Conservation (phyloP, 2,888 invertebrate species). For the Autographa gamma region DNA sequence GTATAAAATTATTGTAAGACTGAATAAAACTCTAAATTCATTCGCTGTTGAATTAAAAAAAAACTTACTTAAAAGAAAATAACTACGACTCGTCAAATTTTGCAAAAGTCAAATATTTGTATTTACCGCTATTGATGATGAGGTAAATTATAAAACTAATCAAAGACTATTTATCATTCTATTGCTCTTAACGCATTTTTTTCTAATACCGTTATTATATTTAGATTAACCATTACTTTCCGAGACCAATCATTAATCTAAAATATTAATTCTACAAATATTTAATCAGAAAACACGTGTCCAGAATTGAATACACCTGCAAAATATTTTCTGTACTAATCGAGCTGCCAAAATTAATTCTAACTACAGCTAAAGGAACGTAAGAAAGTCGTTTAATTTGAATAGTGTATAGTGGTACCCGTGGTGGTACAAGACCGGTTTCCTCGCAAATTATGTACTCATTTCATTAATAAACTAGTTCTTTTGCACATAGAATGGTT, state of each 20-base stretch:
- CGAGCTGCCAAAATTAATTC: slow-evolving; percentile 21
- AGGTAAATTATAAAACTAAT: no score
- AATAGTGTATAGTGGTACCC: slow-evolving; percentile 30
- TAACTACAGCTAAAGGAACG: slow-evolving; percentile 14
- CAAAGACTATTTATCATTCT: no score
- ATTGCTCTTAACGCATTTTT: no score
- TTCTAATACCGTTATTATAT: no score
- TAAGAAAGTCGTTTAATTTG: slow-evolving; percentile 46
- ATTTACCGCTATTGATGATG: no score
- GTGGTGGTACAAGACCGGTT: slow-evolving; percentile 35
- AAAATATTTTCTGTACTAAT: background rate
- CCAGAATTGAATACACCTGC: background rate
- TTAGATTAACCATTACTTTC: background rate
- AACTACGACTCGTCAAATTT: no score
- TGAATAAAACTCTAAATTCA: no score
- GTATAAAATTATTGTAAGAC: no score
- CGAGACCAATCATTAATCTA: background rate
- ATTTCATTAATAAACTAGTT: slow-evolving; percentile 43
- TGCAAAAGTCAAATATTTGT: no score
- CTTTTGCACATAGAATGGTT: slow-evolving; percentile 24
- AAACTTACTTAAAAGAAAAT: no score
- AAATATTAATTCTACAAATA: background rate
- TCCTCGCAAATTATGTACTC: slow-evolving; percentile 29
- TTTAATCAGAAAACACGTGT: background rate
- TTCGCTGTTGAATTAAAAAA: no score